Evolutionary conservation across 2,113 vertebrate species (phyloP).

Genomic region (Perccottus glenii): DNA sequence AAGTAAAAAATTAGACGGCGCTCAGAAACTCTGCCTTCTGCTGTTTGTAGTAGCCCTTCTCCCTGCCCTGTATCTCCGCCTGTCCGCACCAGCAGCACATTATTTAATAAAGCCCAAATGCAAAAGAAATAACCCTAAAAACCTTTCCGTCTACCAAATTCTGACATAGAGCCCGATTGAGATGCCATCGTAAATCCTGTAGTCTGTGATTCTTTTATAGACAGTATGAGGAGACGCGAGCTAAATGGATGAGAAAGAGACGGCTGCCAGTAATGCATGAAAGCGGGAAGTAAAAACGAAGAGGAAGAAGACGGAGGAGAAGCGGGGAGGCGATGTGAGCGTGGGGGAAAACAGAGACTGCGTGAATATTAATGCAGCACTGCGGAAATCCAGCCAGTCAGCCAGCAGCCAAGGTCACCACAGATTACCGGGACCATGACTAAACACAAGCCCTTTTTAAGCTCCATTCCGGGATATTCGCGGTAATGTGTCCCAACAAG

Average conservation of each 20-base stretch:
- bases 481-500: not conserved
- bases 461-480: not conserved
- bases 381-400: slow-evolving; percentile 61
- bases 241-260: slow-evolving; percentile 47
- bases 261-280: slow-evolving; percentile 52
- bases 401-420: slow-evolving; percentile 75
- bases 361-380: slow-evolving; percentile 68
- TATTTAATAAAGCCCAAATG: slow-evolving; percentile 63
- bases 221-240: no score
- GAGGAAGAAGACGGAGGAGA: not conserved
- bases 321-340: not conserved
- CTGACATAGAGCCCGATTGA: no score
- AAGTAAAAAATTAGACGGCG: not conserved
- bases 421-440: slow-evolving; percentile 73
- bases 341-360: slow-evolving; percentile 7
- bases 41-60: slow-evolving; percentile 9
- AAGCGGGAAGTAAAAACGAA: slow-evolving; percentile 8
- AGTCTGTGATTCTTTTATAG: slow-evolving; percentile 62
- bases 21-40: not conserved
- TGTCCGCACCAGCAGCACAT: slow-evolving; percentile 33
- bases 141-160: slow-evolving; percentile 57
- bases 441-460: slow-evolving; percentile 36
- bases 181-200: slow-evolving; percentile 55
- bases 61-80: slow-evolving; percentile 5
- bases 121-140: slow-evolving; percentile 66